phyloP scores from a whole-genome alignment of 2,113 vertebrate genomes.

The Orycteropus afer region DNA sequence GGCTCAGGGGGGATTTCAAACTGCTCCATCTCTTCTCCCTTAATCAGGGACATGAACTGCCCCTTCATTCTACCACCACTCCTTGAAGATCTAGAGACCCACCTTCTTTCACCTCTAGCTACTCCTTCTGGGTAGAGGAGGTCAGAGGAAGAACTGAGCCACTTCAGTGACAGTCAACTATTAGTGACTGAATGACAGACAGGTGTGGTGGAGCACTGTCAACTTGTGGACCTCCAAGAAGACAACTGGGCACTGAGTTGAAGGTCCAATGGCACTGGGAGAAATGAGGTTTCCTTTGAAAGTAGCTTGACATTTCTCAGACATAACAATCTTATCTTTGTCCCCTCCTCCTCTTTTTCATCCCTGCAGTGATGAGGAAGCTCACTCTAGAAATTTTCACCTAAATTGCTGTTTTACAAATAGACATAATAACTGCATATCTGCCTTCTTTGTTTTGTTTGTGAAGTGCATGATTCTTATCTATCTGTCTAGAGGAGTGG shows the following conservation, averaged over 20 bases:
- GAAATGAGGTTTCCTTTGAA: neutral
- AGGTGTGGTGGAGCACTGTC: neutral
- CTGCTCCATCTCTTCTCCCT: no score
- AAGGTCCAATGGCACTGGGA: neutral
- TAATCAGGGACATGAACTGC: no score
- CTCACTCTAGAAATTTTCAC: neutral
- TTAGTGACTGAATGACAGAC: neutral
- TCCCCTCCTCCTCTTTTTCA: neutral
- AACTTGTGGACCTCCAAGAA: neutral
- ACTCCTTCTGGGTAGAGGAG: neutral
- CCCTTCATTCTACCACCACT: no score
- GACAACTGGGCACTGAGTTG: neutral
- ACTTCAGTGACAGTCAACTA: neutral
- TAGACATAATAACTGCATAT: neutral
- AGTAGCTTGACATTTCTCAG: neutral
- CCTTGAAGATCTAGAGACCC: no score
- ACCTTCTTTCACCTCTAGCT: no score
- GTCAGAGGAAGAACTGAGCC: neutral
- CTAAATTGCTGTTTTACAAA: neutral
- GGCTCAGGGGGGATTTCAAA: no score
- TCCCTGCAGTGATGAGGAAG: neutral
- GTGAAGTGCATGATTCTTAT: neutral
- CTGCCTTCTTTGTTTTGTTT: neutral
- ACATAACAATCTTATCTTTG: neutral
- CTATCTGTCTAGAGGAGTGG: neutral